Conservation (phyloP, 2,113 vertebrate species). For the Halcyon malimbica region DNA sequence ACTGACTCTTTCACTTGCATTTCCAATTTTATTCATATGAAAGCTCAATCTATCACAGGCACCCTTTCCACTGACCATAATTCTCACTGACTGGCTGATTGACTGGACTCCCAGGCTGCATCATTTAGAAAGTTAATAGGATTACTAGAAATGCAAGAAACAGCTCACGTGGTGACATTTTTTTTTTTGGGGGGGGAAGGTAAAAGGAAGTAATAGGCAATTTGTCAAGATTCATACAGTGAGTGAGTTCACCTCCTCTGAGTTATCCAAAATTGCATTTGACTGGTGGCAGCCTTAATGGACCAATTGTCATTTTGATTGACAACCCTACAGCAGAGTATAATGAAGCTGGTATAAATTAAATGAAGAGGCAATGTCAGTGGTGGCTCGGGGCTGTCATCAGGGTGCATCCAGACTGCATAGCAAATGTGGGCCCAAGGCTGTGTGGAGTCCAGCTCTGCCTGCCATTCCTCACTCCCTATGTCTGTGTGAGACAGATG, state of each 20-base stretch:
- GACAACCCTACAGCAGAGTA: background rate
- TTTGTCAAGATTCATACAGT: background rate
- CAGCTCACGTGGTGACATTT: background rate
- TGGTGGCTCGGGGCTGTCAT: background rate
- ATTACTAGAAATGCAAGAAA: background rate
- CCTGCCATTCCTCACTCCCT: background rate
- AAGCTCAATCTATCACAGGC: conserved; percentile 16
- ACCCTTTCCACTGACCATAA: conserved; percentile 10
- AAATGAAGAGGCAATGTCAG: background rate
- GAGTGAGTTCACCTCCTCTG: background rate
- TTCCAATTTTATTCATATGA: conserved; percentile 38
- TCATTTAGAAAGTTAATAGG: background rate
- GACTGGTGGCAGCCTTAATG: background rate
- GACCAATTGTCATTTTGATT: background rate
- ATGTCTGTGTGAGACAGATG: fast-evolving
- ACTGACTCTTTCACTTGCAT: conserved; percentile 14
- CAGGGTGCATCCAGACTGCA: background rate
- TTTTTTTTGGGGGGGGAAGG: background rate
- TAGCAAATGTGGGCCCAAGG: background rate
- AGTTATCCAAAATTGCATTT: background rate
- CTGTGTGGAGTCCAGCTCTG: background rate
- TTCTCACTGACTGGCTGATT: background rate
- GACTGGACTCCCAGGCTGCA: background rate
- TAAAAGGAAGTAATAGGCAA: background rate
- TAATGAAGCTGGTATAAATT: background rate